phyloP scores from a whole-genome alignment of 2,797 vertebrate genomes.

The Acanthurus tractus region DNA sequence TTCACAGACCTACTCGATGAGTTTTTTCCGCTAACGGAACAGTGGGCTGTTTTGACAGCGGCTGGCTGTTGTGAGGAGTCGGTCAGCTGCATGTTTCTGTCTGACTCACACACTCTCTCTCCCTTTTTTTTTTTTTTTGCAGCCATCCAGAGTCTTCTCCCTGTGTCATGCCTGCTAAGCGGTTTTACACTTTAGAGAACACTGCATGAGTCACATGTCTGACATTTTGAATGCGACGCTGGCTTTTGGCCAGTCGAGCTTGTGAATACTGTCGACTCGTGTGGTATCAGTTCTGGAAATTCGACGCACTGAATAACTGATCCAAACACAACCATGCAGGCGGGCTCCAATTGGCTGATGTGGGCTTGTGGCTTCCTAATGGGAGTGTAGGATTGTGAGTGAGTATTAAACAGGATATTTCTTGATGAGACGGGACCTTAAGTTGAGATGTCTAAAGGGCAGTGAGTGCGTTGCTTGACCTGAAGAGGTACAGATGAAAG shows the following conservation, averaged over 20 bases:
- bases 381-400: constrained; percentile 3
- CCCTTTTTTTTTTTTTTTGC: not conserved
- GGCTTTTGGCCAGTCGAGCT: constrained; percentile 49
- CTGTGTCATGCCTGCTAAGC: constrained; percentile 59
- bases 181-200: constrained; percentile 58
- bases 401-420: constrained; percentile 5
- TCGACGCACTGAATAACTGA: constrained; percentile 25
- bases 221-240: constrained; percentile 38
- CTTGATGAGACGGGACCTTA: constrained; percentile 6
- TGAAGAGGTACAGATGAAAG: not conserved
- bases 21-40: constrained; percentile 32
- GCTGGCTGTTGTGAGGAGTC: constrained; percentile 42
- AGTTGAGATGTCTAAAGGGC: constrained; percentile 8
- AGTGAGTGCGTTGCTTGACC: not conserved
- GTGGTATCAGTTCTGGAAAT: constrained; percentile 64
- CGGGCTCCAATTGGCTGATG: constrained; percentile 15
- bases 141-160: constrained; percentile 47
- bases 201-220: constrained; percentile 66
- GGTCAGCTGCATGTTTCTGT: constrained; percentile 41
- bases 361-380: constrained; percentile 35
- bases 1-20: not conserved
- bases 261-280: constrained; percentile 46
- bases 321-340: constrained; percentile 22
- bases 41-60: constrained; percentile 16
- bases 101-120: constrained; percentile 48